Evolutionary conservation across 2,888 invertebrate genomes (phyloP), one percentile per base, ranked within the genome.

Genomic region (Iphiclides podalirius): DNA sequence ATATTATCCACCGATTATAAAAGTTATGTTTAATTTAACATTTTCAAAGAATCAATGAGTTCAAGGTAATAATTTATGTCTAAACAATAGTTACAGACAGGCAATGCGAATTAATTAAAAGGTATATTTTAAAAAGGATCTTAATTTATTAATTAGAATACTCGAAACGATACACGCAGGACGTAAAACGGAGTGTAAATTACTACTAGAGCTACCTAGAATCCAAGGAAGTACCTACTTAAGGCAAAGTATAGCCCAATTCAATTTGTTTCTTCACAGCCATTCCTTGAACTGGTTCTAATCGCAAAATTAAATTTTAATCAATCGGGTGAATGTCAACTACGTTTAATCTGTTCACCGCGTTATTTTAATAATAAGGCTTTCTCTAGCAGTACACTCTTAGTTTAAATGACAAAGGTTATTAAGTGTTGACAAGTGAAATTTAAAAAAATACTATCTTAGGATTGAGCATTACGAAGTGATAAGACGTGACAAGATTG

Each of bases 391-490:
- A 48, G 48, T 37, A 42, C 37, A 38, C 36, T 37, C 48, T 48
- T 42, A 47, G 39, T 35, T 35, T 48, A 43, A 49, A 49, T 34
- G 38, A 34, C 49, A 38, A 48, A 48, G 42, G 44, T 38, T 39
- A 49, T 33, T 23, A 42, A 42, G 43, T 44, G 39, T 39, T 20
- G 14, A 44, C 39, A 28, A 39, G 39, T 49, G 49, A 44, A 33
- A 42, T 16, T 42, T 49, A 11, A 38, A 28, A 49, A 52, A 50
- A 51, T 42, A 41, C 47, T 50, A 50, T 50, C 51, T 51, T 55
- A 53, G 47, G 56, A 60, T 64, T 71, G 75, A 76, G 74, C 72
- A 59, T 71, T 60, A 64, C 47, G 58, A 67, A 62, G 63, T 70
- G 59, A 65, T 63, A 58, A 60, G 39, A 43, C 44, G 70, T 70